These are phyloP conservation scores for Omphaloscelis lunosa DNA, from an alignment of 2,888 invertebrate species.

Conservation along the genomic window DNA sequence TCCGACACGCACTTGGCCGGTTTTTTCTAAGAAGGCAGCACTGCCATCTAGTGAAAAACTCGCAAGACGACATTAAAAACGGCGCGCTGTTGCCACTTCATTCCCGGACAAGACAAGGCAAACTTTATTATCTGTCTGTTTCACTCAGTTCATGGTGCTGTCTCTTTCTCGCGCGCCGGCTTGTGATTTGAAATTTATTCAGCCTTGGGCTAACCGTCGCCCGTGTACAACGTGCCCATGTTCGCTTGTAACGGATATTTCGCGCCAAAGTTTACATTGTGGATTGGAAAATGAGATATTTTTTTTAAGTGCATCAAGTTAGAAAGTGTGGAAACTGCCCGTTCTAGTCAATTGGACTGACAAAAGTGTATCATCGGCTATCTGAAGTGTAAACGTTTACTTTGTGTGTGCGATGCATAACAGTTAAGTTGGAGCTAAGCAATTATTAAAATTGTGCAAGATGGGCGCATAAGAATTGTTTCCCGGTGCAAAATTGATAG, in stretches of 20 bases:
- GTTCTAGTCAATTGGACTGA: constrained; percentile 64
- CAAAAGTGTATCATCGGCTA: constrained; percentile 69
- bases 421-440: constrained; percentile 82
- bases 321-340: constrained; percentile 69
- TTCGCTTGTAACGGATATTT: constrained; percentile 71
- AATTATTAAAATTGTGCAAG: constrained; percentile 78
- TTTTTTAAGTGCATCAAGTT: constrained; percentile 73
- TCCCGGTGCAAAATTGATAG: constrained; percentile 78
- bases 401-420: constrained; percentile 76
- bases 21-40: constrained; percentile 45
- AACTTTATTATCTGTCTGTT: constrained; percentile 72
- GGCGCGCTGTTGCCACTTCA: constrained; percentile 75
- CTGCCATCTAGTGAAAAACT: constrained; percentile 80
- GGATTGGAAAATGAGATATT: constrained; percentile 80
- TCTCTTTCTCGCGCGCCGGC: constrained; percentile 78
- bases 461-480: constrained; percentile 85
- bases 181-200: constrained; percentile 77
- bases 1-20: too few relatives aligned
- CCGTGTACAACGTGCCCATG: constrained; percentile 77
- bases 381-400: constrained; percentile 71
- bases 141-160: constrained; percentile 59
- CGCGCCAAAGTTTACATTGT: constrained; percentile 84
- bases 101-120: constrained; percentile 75
- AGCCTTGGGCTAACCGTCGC: constrained; percentile 86
- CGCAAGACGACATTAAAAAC: constrained; percentile 70